Evolutionary conservation across 2,113 vertebrate genomes (phyloP).

Genomic region (Fukomys damarensis): DNA sequence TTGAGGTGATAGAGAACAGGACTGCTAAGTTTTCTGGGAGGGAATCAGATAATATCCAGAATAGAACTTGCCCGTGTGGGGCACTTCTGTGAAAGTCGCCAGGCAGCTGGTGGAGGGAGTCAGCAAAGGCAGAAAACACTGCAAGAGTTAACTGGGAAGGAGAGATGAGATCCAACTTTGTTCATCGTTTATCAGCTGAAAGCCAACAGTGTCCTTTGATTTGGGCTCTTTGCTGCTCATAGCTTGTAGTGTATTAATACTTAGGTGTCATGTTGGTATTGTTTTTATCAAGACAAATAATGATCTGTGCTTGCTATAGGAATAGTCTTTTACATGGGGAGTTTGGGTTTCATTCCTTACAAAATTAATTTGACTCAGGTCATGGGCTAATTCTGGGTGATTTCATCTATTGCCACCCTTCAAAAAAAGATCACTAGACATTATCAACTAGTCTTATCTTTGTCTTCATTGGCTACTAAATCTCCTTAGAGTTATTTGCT

Average conservation of each 20-base stretch:
- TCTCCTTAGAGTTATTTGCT: background rate
- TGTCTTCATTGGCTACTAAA: background rate
- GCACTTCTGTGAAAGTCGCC: background rate
- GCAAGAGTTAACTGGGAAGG: background rate
- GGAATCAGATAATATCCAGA: background rate
- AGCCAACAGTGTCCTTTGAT: background rate
- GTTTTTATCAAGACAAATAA: constrained; percentile 21
- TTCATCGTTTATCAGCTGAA: background rate
- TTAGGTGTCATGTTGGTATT: background rate
- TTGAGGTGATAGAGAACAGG: background rate
- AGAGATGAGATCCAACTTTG: background rate
- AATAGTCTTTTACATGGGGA: background rate
- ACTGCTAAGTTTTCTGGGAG: background rate
- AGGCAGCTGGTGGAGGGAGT: background rate
- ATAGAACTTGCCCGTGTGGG: background rate
- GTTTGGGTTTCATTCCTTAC: background rate
- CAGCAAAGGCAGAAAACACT: background rate
- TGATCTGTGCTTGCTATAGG: background rate
- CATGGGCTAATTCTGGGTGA: background rate
- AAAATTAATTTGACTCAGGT: background rate
- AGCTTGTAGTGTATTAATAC: background rate
- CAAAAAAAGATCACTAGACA: background rate
- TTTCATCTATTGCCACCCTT: background rate
- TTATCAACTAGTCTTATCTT: background rate
- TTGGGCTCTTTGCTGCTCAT: background rate